phyloP scores from a whole-genome alignment of 1,140 invertebrate genomes.

The Ericerus pela region DNA sequence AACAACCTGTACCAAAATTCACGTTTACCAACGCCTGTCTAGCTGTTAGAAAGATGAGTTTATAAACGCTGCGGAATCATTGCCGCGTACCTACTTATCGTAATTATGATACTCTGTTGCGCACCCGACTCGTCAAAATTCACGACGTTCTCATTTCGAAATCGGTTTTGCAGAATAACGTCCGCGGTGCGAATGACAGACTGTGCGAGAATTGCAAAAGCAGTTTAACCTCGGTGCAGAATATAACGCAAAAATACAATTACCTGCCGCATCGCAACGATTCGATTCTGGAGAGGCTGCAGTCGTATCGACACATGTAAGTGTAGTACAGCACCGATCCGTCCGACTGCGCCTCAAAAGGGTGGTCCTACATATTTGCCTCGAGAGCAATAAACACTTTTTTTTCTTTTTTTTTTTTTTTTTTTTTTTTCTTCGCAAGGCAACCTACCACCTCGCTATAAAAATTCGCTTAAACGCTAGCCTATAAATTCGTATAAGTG shows the following conservation, averaged over 20 bases:
- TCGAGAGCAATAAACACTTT: not conserved
- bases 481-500: not conserved
- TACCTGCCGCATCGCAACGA: not conserved
- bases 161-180: not conserved
- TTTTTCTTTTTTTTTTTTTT: not conserved
- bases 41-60: no score
- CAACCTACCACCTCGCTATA: not conserved
- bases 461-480: not conserved
- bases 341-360: no score
- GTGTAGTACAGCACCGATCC: not conserved
- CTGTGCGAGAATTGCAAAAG: conserved; percentile 17
- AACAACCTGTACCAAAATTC: no score
- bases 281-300: not conserved
- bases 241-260: not conserved
- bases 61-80: no score
- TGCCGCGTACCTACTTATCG: no score
- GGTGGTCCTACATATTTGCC: not conserved
- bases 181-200: not conserved
- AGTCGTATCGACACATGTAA: conserved; percentile 1
- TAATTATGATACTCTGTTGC: no score
- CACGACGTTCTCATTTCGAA: no score
- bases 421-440: not conserved
- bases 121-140: no score
- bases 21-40: no score
- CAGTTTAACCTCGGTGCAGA: conserved; percentile 5